These are phyloP conservation scores for Drosophila nr. medialis DNA, from an alignment of 2,888 invertebrate species.

Conservation along the genomic window DNA sequence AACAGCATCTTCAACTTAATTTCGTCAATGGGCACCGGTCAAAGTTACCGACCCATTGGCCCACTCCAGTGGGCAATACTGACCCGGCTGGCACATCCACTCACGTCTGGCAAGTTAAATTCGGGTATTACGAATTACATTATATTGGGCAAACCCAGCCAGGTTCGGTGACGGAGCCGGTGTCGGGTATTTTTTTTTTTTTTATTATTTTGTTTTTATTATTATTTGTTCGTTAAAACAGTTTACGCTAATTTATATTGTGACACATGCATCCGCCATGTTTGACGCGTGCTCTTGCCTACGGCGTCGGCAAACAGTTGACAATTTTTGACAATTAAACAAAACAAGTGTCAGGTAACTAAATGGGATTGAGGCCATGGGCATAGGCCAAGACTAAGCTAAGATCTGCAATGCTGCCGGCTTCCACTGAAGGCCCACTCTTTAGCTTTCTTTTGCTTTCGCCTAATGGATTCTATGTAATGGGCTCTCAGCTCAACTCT, in stretches of 20 bases:
- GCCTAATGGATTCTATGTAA: slow-evolving; percentile 76
- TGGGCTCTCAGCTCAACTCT: slow-evolving; percentile 31
- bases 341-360: slow-evolving; percentile 55
- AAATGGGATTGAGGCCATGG: slow-evolving; percentile 71
- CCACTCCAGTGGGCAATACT: slow-evolving; percentile 25
- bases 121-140: slow-evolving; percentile 13
- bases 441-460: slow-evolving; percentile 59
- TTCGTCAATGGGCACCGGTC: slow-evolving; percentile 62
- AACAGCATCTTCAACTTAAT: slow-evolving; percentile 40
- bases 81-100: slow-evolving; percentile 45
- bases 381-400: slow-evolving; percentile 42
- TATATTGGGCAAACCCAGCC: slow-evolving; percentile 45
- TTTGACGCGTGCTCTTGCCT: slow-evolving; percentile 58
- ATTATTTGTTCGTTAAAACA: slow-evolving; percentile 70
- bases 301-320: slow-evolving; percentile 58
- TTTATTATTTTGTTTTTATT: slow-evolving; percentile 17
- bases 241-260: slow-evolving; percentile 78
- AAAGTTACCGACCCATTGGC: slow-evolving; percentile 43
- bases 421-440: slow-evolving; percentile 6
- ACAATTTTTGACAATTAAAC: slow-evolving; percentile 73
- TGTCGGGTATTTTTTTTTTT: slow-evolving; percentile 36
- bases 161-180: slow-evolving; percentile 14
- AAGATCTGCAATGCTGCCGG: slow-evolving; percentile 11
- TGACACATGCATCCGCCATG: slow-evolving; percentile 67
- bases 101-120: slow-evolving; percentile 36